A percentile compares a stretch with the other conserved stretches of the same genome.
Evolutionary conservation across 2,797 vertebrate species (phyloP).

Genomic region (Salarias fasciatus): DNA sequence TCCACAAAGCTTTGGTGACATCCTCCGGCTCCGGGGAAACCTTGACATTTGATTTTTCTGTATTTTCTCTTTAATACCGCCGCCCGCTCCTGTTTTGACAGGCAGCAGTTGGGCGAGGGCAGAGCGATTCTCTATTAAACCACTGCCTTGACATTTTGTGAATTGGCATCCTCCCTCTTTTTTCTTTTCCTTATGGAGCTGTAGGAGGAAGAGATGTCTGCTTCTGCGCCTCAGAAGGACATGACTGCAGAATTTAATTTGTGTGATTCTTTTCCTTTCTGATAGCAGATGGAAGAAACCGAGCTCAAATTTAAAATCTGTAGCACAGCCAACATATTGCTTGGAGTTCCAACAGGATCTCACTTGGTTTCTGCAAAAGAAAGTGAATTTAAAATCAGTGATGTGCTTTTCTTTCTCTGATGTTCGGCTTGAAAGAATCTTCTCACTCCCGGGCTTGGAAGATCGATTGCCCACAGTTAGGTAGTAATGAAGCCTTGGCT

Average conservation of each 20-base stretch:
- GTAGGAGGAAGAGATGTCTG: conserved; percentile 22
- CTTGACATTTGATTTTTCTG: conserved; percentile 28
- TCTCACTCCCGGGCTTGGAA: too few relatives aligned
- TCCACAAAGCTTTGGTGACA: not conserved
- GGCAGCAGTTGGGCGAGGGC: not conserved
- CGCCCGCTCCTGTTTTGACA: conserved; percentile 12
- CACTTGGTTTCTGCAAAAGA: not conserved
- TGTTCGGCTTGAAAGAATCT: too few relatives aligned
- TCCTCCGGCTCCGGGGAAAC: conserved; percentile 4
- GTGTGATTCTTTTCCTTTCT: not conserved
- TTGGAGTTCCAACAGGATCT: not conserved
- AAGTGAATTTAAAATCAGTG: not conserved
- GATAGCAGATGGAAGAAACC: not conserved
- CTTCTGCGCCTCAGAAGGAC: conserved; percentile 3
- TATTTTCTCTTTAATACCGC: not conserved
- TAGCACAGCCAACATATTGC: conserved; percentile 1
- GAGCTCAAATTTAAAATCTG: not conserved
- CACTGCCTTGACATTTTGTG: conserved; percentile 40
- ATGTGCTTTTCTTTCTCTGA: not conserved
- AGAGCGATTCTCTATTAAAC: conserved; percentile 29
- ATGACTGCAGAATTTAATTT: conserved; percentile 7
- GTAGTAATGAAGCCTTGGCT: too few relatives aligned
- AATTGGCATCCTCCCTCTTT: conserved; percentile 12
- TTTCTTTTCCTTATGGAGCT: not conserved
- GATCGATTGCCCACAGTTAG: too few relatives aligned